Base-by-base conservation (phyloP, 2,113 vertebrate species). In the Glareola pratincola region DNA sequence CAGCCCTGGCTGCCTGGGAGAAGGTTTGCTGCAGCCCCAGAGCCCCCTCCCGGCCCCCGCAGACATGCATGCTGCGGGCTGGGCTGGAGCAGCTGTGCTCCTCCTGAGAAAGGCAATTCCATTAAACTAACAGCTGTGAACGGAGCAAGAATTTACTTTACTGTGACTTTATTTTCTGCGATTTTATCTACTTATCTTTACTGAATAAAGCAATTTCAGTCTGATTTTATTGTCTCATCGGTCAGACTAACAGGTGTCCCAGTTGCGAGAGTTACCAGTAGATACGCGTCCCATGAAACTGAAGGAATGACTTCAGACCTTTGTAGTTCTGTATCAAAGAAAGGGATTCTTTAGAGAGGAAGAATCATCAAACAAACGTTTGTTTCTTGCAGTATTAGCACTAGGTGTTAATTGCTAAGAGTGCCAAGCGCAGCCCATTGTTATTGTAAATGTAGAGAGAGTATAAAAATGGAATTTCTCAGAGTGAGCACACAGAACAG, bases 131-230 rank as follows among this genome's bases (percentile, higher is more conserved):
- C 97, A 97, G 92, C 92, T 97, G 94, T 79, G 96, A 94, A 78
- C 0, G 2, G 93, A 72, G 34, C 48, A 95, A 92, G 89, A 95
- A 91, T 96, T 94, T 83, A 79, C 67, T 95, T 88, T 36, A 69
- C 63, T 85, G 73, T 68, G 86, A 90, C 91, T 97, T 94, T 80
- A 85, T 97, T 96, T 96, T 85, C 90, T 71, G 32, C 16, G 82
- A 80, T 92, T 92, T 97, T 95, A 97, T 97, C 92, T 90, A 88
- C 92, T 97, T 94, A 96, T 88, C 79, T 95, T 95, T 80, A 97
- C 73, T 66, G 91, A 97, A 94, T 88, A 92, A 90, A 85, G 72
- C 87, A 77, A 91, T 86, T 88, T 92, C n/a, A 72, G 72, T 63
- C 64, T 80, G 87, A 89, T 95, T 93, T 93, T 88, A 71, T 87